Evolutionary conservation across 2,888 invertebrate genomes (phyloP), one percentile per base, ranked within the genome.

Genomic region (Caenorhabditis sp.): DNA sequence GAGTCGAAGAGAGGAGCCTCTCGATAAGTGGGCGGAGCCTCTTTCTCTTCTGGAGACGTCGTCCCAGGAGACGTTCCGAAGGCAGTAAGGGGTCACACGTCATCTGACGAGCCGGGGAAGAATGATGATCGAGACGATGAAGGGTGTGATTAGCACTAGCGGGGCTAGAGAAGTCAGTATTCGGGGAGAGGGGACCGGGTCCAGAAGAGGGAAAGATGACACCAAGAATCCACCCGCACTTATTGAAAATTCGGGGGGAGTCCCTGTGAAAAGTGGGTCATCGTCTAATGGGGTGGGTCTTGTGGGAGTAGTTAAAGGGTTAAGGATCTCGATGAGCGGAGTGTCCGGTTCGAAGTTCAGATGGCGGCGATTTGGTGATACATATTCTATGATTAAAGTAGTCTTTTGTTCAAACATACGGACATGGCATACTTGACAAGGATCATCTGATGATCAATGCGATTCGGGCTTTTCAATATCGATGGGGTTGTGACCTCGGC

Each of bases 221-320:
- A 77, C 77, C 77, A 77, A 70, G 28, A 51, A 69, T 69, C 77
- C 69, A 63, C 77, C 77, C 77, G 69, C 77, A 70, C 41, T 69
- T 44, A 12, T 41, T 44, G 26, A n/a, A n/a, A n/a, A n/a, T n/a
- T n/a, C n/a, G n/a, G n/a, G n/a, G n/a, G n/a, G n/a, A n/a, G n/a
- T n/a, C n/a, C n/a, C n/a, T n/a, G 35, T 5, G 28, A 47, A 31
- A 14, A 70, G 51, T 69, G 69, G 41, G 56, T 51, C 31, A 69
- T 24, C n/a, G n/a, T n/a, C 22, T 26, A 54, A 31, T 14, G 51
- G 22, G 8, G 51, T n/a, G n/a, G 44, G n/a, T 28, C 47, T 28
- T 7, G 64, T 66, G 49, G 66, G 51, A 66, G 35, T 51, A 16
- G 26, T 63, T 12, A 24, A 14, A 26, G 44, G 0, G 19, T 31